These are phyloP conservation scores for Ariolimax columbianus DNA, from an alignment of 2,888 invertebrate species.

Conservation along the genomic window DNA sequence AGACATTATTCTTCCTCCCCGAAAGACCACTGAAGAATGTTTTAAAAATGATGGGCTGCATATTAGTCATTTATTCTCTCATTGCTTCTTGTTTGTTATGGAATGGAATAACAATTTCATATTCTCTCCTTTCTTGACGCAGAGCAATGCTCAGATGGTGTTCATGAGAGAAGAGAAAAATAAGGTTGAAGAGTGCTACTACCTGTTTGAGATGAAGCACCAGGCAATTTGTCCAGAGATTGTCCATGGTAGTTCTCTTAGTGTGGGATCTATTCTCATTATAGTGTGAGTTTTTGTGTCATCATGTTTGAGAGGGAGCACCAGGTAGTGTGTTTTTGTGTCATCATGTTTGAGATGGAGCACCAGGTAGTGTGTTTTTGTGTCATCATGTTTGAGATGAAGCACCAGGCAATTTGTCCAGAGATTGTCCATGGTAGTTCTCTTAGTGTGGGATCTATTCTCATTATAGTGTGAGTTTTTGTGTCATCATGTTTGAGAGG, in stretches of 20 bases:
- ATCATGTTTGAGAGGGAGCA: too few species aligned
- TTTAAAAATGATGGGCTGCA: too few species aligned
- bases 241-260: conserved; percentile 59
- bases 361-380: too few species aligned
- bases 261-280: conserved; percentile 75
- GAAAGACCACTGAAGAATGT: too few species aligned
- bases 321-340: too few species aligned
- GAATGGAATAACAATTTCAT: background rate
- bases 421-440: conserved; percentile 38
- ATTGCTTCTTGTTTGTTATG: background rate
- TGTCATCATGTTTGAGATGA: conserved; percentile 78
- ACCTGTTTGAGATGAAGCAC: conserved; percentile 75
- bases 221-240: conserved; percentile 53
- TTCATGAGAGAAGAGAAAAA: conserved; percentile 73
- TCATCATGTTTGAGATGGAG: too few species aligned
- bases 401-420: conserved; percentile 56
- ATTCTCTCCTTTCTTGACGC: background rate
- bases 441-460: conserved; percentile 75
- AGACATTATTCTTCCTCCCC: too few species aligned
- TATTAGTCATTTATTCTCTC: background rate
- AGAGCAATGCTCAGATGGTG: conserved; percentile 54
- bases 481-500: too few species aligned
- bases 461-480: conserved; percentile 77
- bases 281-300: conserved; percentile 73
- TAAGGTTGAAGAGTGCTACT: conserved; percentile 71